phyloP scores from a whole-genome alignment of 2,888 invertebrate genomes.

The Formica aserva region DNA sequence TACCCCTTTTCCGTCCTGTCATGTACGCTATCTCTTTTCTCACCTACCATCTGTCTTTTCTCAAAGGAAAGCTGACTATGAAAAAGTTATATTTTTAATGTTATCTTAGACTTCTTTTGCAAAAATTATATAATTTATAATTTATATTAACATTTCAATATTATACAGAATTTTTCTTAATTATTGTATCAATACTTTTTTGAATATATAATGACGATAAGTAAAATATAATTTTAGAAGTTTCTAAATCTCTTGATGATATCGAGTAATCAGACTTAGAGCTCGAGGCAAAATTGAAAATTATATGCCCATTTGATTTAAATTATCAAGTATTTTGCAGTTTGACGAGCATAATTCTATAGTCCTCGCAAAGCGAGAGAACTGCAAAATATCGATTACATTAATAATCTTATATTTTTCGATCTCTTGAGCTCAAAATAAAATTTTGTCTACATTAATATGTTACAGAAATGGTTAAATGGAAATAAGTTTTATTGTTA shows the following conservation, averaged over 20 bases:
- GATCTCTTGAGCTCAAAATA: not conserved
- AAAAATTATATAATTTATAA: not conserved
- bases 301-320: conserved; percentile 76
- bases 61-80: not conserved
- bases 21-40: conserved; percentile 56
- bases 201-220: not conserved
- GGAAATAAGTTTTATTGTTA: not conserved
- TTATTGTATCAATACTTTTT: not conserved
- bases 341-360: conserved; percentile 67
- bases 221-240: conserved; percentile 60
- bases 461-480: not conserved
- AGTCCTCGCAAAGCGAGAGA: conserved; percentile 11
- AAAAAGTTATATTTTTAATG: conserved; percentile 16
- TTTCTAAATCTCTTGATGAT: conserved; percentile 69
- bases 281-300: conserved; percentile 67
- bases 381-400: not conserved
- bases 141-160: not conserved
- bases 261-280: conserved; percentile 71
- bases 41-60: conserved; percentile 27
- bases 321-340: conserved; percentile 76
- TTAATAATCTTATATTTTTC: not conserved
- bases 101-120: not conserved
- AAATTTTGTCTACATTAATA: not conserved
- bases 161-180: not conserved
- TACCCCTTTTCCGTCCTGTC: conserved; percentile 72